Conservation (phyloP, 2,113 vertebrate species). For the Bubo bubo region DNA sequence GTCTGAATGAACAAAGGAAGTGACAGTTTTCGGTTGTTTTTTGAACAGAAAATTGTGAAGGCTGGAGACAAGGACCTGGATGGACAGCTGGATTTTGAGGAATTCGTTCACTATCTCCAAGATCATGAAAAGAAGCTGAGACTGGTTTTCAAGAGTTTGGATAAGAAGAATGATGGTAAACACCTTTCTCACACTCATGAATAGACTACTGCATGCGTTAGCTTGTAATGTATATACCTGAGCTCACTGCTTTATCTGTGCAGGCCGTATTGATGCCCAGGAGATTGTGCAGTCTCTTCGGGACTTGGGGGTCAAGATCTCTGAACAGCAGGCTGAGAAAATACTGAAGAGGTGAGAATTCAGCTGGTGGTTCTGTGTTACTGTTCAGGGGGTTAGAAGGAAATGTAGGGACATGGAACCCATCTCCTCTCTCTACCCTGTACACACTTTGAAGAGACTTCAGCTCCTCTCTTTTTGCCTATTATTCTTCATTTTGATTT, state of each 20-base stretch:
- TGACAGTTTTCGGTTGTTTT: not conserved
- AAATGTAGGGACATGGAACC: not conserved
- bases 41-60: conserved; percentile 91
- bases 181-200: not conserved
- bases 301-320: conserved; percentile 93
- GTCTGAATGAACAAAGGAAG: not conserved
- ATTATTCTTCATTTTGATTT: not conserved
- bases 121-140: conserved; percentile 96
- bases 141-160: conserved; percentile 94
- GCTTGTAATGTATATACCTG: fast-evolving
- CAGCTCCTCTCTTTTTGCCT: not conserved
- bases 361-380: not conserved
- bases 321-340: conserved; percentile 94
- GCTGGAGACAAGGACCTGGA: conserved; percentile 94
- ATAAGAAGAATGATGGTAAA: conserved; percentile 95
- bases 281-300: conserved; percentile 95
- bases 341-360: conserved; percentile 89
- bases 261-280: conserved; percentile 91
- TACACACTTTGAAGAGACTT: not conserved
- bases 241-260: not conserved
- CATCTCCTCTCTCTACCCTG: not conserved
- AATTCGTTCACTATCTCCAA: conserved; percentile 95
- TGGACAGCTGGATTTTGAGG: conserved; percentile 94
- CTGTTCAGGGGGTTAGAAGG: not conserved
- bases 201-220: fast-evolving